Percentiles rank a stretch among this genome's conserved stretches.
Evolutionary conservation across 2,797 vertebrate species (phyloP).

Genomic region (Nothura maculosa): DNA sequence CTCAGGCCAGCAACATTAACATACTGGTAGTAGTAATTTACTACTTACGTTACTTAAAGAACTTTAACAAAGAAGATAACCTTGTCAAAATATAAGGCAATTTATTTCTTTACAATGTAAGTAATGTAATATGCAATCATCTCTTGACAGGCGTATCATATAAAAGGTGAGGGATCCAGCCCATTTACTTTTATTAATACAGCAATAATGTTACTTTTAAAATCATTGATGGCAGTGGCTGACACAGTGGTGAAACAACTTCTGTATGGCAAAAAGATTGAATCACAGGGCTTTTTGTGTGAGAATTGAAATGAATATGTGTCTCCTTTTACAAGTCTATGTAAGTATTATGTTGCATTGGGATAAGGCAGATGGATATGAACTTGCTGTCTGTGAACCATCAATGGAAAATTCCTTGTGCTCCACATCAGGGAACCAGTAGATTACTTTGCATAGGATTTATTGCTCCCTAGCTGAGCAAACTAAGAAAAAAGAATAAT

Average conservation of each 20-base stretch:
- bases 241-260: neutral
- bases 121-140: neutral
- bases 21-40: neutral
- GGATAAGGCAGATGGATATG: neutral
- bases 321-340: neutral
- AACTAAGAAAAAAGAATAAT: neutral
- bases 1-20: neutral
- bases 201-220: neutral
- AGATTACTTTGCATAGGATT: neutral
- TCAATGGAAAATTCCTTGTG: neutral
- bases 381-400: neutral
- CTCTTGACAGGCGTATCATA: rapidly evolving
- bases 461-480: neutral
- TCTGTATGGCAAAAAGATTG: neutral
- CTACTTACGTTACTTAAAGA: neutral
- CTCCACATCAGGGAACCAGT: rapidly evolving
- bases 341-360: neutral
- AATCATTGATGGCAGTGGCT: neutral
- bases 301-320: neutral
- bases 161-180: neutral
- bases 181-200: neutral
- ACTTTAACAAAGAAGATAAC: neutral
- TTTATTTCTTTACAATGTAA: neutral
- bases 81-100: neutral
- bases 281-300: neutral